phyloP scores from a whole-genome alignment of 2,888 invertebrate species.

The Cepaea hortensis region DNA sequence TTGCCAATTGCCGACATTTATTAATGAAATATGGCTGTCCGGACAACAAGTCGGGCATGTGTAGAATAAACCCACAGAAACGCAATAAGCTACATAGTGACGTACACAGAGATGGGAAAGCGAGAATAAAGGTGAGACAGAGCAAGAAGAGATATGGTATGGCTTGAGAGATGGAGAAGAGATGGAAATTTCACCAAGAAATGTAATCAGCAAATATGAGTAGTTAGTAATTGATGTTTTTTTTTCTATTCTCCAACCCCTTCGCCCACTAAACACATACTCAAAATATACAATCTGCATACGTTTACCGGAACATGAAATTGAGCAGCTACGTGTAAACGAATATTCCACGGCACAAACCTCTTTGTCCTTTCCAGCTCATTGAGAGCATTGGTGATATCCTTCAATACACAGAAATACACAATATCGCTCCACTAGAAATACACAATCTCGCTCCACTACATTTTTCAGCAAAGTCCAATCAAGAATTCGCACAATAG shows the following conservation, averaged over 20 bases:
- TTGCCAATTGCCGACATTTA: no score
- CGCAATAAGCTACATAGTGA: background rate
- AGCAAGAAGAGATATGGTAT: background rate
- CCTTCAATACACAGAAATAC: background rate
- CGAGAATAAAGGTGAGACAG: background rate
- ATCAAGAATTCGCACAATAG: no score
- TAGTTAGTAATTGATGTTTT: no score
- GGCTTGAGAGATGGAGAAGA: background rate
- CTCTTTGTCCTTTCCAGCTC: constrained; percentile 32
- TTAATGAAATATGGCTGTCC: no score
- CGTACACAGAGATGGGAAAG: background rate
- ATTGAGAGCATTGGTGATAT: constrained; percentile 3
- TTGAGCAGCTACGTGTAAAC: no score
- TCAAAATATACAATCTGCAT: no score
- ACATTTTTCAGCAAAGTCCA: no score
- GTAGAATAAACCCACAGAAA: background rate
- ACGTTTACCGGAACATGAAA: no score
- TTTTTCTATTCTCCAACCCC: no score
- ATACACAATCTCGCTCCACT: no score
- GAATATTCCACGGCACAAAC: background rate
- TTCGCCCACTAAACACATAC: no score
- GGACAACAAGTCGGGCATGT: no score
- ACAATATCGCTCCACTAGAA: background rate
- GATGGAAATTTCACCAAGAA: background rate
- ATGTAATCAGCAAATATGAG: background rate